A percentile compares a stretch with the other conserved stretches of the same genome.
Conservation (phyloP, 2,888 invertebrate species). For the Shargacucullia verbasci region DNA sequence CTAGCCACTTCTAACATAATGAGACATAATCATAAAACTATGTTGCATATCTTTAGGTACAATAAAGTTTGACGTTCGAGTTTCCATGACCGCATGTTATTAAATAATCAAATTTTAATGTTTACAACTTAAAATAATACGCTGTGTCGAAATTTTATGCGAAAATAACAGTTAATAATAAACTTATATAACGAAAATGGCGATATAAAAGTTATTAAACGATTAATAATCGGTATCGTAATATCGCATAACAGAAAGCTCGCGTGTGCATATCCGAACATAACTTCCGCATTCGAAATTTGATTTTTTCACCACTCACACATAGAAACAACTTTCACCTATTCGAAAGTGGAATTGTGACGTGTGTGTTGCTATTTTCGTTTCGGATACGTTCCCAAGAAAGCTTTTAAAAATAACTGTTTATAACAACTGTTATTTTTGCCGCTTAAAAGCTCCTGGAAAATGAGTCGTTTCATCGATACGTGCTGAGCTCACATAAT, state of each 20-base stretch:
- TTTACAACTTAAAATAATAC: conserved; percentile 1
- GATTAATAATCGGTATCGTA: conserved; percentile 55
- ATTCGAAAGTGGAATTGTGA: conserved; percentile 66
- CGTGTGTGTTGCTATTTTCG: conserved; percentile 56
- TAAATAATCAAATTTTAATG: not conserved
- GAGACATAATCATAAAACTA: conserved; percentile 6
- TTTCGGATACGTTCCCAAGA: conserved; percentile 54
- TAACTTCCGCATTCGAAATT: conserved; percentile 70
- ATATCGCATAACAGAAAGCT: conserved; percentile 62
- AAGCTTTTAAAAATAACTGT: conserved; percentile 60
- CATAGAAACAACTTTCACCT: conserved; percentile 66
- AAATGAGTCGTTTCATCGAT: conserved; percentile 3
- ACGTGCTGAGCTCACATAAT: conserved; percentile 5
- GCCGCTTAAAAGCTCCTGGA: conserved; percentile 23
- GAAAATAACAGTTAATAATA: conserved; percentile 3
- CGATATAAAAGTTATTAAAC: conserved; percentile 48
- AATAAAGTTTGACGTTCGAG: not conserved
- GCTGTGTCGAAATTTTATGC: conserved; percentile 16
- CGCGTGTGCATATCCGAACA: conserved; percentile 63
- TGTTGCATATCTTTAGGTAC: conserved; percentile 18
- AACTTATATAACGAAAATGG: conserved; percentile 40
- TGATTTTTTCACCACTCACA: conserved; percentile 60
- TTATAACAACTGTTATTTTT: conserved; percentile 12
- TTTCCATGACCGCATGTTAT: conserved; percentile 1
- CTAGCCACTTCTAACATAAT: conserved; percentile 24